Evolutionary conservation across 2,797 vertebrate species (phyloP), one percentile per base, ranked within the genome.

Genomic region (Discoglossus pictus): DNA sequence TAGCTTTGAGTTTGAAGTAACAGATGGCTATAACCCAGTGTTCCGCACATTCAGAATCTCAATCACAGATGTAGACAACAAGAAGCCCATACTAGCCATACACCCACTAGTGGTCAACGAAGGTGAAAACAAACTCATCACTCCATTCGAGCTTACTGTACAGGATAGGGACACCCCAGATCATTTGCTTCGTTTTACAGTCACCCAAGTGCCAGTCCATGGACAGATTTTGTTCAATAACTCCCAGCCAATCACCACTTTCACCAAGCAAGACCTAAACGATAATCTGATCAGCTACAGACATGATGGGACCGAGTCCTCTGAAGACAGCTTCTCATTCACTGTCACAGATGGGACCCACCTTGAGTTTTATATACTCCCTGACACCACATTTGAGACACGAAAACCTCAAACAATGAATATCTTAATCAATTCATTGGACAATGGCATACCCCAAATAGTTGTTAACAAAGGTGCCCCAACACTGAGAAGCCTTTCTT

Each of bases 1-100:
- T 74, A 92, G 88, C 65, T 94, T 96, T 82, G 93, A 94, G 77
- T 92, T 94, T 79, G 91, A 91, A 76, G 91, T 93, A 60, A 94
- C 92, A 36, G 88, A 91, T 46, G 92, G 89, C 21, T 92, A 88
- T 80, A 93, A 92, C 68, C 88, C 89, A 1, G 82, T 92, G 10
- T 92, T 92, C 71, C 79, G 82, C 31, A 93, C 88, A 13, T 94
- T 95, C 75, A 86, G 89, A 68, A 85, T 96, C 64, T 94, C 90
- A 38, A 91, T 96, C 75, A 92, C 83, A n/a, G 89, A 89, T 31
- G 88, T 90, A 2, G 92, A 95, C 71, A 92, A 94, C 77, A 93
- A 94, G 74, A 95, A 93, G 76, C 93, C 93, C n/a, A 75, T 93
- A 46, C 61, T 97, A 61, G 92, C 86, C 1, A 75, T 95, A 61